A percentile compares a stretch with the other conserved stretches of the same genome.
Conservation (phyloP, 2,113 vertebrate species). For the Martes martes region DNA sequence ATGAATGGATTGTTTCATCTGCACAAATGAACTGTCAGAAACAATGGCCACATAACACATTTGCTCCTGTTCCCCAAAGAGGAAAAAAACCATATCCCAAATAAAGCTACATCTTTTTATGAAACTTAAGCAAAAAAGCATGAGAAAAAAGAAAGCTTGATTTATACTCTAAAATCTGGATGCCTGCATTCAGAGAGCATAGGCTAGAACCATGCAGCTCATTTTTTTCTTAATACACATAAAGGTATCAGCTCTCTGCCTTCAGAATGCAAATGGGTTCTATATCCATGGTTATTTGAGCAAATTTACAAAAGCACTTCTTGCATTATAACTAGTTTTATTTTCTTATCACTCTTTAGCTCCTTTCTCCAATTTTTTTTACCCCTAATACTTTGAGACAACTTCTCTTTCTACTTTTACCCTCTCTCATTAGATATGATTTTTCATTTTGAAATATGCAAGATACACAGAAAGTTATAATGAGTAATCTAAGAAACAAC, state of each 20-base stretch:
- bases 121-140: not conserved
- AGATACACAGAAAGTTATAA: not conserved
- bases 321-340: not conserved
- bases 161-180: constrained; percentile 6
- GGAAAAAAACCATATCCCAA: not conserved
- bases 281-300: not conserved
- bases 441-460: not conserved
- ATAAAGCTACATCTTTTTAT: constrained; percentile 6
- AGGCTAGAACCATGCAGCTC: not conserved
- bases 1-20: constrained; percentile 80
- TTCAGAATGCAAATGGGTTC: not conserved
- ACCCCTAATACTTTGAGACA: not conserved
- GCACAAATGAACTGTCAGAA: constrained; percentile 77
- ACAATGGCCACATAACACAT: constrained; percentile 73
- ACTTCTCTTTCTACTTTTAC: not conserved
- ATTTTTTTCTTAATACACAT: not conserved
- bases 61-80: constrained; percentile 62
- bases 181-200: not conserved
- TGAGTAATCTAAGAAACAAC: not conserved
- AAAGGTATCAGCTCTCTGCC: not conserved
- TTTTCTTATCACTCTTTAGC: not conserved
- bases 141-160: not conserved
- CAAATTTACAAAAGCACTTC: not conserved
- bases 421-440: not conserved
- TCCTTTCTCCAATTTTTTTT: not conserved